phyloP scores from a whole-genome alignment of 2,888 invertebrate genomes.

The Rhodophaea formosa region DNA sequence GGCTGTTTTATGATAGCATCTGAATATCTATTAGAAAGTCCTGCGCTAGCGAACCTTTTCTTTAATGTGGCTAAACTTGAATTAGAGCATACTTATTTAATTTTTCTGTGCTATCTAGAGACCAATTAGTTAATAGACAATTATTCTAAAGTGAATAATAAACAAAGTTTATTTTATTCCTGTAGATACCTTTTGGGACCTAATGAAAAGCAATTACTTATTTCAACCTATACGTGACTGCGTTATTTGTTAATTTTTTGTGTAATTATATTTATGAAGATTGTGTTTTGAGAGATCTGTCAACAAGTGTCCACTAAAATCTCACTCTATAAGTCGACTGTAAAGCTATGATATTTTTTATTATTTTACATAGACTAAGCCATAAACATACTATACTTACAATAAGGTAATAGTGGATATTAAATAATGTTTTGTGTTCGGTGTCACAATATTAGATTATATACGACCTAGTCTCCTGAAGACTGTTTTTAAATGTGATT shows the following conservation, averaged over 20 bases:
- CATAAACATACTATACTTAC: constrained; percentile 15
- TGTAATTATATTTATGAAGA: neutral
- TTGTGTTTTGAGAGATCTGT: neutral
- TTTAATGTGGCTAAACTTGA: neutral
- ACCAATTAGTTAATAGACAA: constrained; percentile 4
- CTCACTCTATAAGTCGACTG: constrained; percentile 15
- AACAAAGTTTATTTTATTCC: neutral
- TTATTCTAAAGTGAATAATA: neutral
- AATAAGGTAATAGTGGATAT: constrained; percentile 20
- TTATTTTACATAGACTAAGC: constrained; percentile 19
- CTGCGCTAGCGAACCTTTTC: neutral
- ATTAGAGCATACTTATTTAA: neutral
- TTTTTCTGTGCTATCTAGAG: constrained; percentile 2
- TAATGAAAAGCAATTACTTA: neutral
- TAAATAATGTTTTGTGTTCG: constrained; percentile 21
- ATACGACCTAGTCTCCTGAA: constrained; percentile 36
- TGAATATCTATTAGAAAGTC: too few species aligned
- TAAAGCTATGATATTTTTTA: constrained; percentile 8
- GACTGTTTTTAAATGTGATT: constrained; percentile 32
- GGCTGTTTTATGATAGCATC: too few species aligned
- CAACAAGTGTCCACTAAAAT: constrained; percentile 18
- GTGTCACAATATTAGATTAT: constrained; percentile 5
- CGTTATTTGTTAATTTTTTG: neutral
- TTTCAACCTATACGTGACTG: neutral
- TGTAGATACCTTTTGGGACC: neutral